Conservation (phyloP, 1,140 invertebrate genomes). For the Phymorhynchus buccinoides region DNA sequence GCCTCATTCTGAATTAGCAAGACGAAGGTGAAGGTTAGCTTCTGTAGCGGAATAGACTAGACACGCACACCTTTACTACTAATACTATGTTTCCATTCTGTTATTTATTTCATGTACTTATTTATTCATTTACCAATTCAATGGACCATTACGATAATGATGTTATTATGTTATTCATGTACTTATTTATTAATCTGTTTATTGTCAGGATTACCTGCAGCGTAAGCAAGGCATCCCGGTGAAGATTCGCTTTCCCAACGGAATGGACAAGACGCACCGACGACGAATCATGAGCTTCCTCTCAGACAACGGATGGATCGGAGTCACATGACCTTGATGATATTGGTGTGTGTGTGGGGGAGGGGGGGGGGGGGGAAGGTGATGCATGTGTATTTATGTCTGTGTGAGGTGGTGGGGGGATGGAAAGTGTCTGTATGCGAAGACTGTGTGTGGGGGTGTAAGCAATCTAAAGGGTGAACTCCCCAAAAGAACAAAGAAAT, state of each 20-base stretch:
- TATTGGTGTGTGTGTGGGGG: no score
- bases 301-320: slow-evolving; percentile 73
- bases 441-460: no score
- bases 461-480: no score
- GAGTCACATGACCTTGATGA: slow-evolving; percentile 63
- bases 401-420: no score
- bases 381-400: neutral
- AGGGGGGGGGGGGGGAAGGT: slow-evolving; percentile 24
- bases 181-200: neutral
- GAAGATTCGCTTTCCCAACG: slow-evolving; percentile 71
- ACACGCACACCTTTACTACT: neutral
- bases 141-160: no score
- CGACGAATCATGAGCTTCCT: slow-evolving; percentile 73
- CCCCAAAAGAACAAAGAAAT: no score
- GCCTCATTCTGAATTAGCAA: no score
- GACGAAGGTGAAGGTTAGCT: no score
- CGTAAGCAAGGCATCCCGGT: slow-evolving; percentile 68
- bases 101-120: neutral
- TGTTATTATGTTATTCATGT: neutral
- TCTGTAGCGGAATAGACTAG: no score
- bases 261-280: slow-evolving; percentile 71
- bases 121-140: neutral
- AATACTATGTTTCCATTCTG: neutral
- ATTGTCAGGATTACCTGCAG: slow-evolving; percentile 70
- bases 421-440: no score